These are phyloP conservation scores for Laupala kohalensis DNA, from an alignment of 1,140 invertebrate species.

Conservation along the genomic window DNA sequence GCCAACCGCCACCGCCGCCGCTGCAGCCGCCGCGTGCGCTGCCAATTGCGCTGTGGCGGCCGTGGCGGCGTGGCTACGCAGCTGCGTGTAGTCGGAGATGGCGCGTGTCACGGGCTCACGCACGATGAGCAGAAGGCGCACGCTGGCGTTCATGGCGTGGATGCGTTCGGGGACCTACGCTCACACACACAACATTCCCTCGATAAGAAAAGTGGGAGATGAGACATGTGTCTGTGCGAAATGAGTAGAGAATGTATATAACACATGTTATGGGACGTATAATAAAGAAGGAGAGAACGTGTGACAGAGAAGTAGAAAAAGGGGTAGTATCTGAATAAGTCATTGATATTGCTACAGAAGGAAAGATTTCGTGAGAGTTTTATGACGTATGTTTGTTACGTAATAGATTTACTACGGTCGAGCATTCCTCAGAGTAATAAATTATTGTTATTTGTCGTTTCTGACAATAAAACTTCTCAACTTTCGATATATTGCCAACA, in stretches of 20 bases:
- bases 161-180: slow-evolving; percentile 72
- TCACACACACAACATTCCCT: no score
- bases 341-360: no score
- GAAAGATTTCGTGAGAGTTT: no score
- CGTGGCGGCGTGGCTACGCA: slow-evolving; percentile 59
- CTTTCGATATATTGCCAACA: no score
- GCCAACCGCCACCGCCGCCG: slow-evolving; percentile 41
- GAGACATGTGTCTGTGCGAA: not conserved
- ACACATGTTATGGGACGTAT: not conserved
- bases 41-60: slow-evolving; percentile 36
- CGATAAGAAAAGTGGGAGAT: not conserved
- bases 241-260: not conserved
- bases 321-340: no score
- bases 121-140: slow-evolving; percentile 87
- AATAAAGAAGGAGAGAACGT: not conserved
- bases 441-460: no score
- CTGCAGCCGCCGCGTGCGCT: slow-evolving; percentile 26
- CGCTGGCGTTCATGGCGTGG: slow-evolving; percentile 81
- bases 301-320: no score
- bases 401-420: no score
- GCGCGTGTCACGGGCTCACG: slow-evolving; percentile 88
- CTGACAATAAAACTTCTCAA: no score
- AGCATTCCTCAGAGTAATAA: no score
- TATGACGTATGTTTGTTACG: no score
- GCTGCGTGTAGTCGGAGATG: slow-evolving; percentile 91